Evolutionary conservation across 2,797 vertebrate genomes (phyloP).

Genomic region (Microctenopoma lineatum): DNA sequence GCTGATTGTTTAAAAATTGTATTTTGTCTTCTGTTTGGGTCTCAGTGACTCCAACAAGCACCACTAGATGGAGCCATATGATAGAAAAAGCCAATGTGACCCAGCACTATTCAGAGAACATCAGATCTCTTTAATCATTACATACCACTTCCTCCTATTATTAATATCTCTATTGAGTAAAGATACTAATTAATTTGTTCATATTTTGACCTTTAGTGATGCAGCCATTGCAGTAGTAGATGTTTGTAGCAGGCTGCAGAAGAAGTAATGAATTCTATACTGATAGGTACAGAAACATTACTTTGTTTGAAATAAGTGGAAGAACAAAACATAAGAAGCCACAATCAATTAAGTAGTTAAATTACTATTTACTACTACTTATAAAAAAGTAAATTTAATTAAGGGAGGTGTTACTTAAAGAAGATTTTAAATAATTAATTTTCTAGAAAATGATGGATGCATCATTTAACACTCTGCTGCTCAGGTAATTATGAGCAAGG

Average conservation of each 20-base stretch:
- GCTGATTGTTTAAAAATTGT: background rate
- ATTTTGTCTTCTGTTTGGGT: background rate
- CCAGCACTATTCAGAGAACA: conserved; percentile 1
- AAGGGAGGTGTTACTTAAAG: background rate
- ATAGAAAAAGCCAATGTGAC: conserved; percentile 11
- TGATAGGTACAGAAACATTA: too few species aligned
- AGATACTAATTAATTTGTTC: background rate
- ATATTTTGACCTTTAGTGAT: too few species aligned
- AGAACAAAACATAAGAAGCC: background rate
- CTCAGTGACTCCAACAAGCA: background rate
- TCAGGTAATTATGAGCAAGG: too few species aligned
- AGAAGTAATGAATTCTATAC: background rate
- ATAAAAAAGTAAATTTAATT: background rate
- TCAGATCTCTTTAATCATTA: background rate
- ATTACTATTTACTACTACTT: background rate
- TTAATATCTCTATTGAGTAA: conserved; percentile 6
- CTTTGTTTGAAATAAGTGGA: background rate
- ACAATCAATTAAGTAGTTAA: background rate
- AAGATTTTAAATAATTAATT: too few species aligned
- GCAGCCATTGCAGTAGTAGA: too few species aligned
- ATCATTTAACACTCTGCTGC: too few species aligned
- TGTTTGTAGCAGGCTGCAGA: background rate
- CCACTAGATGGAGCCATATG: conserved; percentile 65
- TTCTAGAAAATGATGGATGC: too few species aligned
- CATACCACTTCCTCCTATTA: conserved; percentile 4